Percentiles rank a stretch among this genome's conserved stretches.
Evolutionary conservation across 2,797 vertebrate genomes (phyloP).

Genomic region (Podarcis siculus): DNA sequence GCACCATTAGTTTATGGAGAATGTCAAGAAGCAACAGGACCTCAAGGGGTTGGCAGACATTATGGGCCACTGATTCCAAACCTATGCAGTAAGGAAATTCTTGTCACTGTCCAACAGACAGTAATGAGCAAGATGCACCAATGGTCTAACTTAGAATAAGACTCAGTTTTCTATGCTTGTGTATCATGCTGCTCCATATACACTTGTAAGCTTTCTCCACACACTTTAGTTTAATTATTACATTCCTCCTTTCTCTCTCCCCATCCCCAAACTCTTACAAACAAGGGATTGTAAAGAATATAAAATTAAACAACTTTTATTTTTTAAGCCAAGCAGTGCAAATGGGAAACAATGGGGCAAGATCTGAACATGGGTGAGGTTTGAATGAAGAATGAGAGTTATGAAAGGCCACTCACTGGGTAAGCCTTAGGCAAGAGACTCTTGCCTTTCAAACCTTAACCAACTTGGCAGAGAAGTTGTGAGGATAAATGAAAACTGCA

Average conservation of each 20-base stretch:
- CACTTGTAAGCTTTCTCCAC: background rate
- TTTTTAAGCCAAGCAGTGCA: background rate
- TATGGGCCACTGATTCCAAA: too few relatives aligned
- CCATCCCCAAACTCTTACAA: background rate
- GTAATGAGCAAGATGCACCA: too few relatives aligned
- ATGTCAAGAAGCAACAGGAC: too few relatives aligned
- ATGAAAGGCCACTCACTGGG: background rate
- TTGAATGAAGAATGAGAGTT: background rate
- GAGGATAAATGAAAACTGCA: background rate
- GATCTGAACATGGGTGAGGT: background rate
- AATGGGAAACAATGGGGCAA: background rate
- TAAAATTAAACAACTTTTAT: background rate
- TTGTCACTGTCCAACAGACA: background rate
- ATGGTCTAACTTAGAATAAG: too few relatives aligned
- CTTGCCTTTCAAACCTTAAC: background rate
- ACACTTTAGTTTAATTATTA: background rate
- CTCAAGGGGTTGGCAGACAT: too few relatives aligned
- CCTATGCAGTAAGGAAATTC: background rate
- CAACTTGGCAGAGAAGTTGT: background rate
- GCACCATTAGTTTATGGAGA: background rate
- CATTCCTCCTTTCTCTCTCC: background rate
- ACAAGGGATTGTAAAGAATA: background rate
- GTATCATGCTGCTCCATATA: too few relatives aligned
- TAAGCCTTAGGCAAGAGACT: background rate
- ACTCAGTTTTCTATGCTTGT: background rate